Conservation (phyloP, 2,797 vertebrate genomes). For the Vultur gryphus region DNA sequence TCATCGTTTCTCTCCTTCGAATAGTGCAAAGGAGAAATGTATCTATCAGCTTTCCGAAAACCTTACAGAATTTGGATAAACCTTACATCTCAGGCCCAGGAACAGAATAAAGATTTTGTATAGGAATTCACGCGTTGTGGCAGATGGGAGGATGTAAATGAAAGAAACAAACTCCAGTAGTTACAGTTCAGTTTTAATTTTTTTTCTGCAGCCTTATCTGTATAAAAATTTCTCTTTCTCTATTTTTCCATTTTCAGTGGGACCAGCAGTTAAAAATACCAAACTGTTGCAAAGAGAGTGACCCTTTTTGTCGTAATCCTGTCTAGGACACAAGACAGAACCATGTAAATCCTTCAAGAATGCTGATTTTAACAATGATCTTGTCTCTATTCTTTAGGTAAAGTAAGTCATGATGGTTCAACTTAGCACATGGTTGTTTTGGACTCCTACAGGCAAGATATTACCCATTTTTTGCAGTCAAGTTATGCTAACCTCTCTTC, state of each 20-base stretch:
- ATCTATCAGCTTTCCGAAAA: not conserved
- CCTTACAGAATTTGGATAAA: not conserved
- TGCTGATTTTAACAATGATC: not conserved
- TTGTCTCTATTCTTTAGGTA: not conserved
- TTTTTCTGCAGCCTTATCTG: not conserved
- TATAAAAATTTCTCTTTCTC: not conserved
- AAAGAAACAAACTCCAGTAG: not conserved
- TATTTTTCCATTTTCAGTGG: not conserved
- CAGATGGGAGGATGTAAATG: not conserved
- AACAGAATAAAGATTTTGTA: not conserved
- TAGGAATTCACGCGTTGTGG: not conserved
- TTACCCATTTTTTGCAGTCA: not conserved
- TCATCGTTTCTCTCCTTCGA: not conserved
- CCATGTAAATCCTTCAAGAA: not conserved
- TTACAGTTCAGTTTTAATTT: not conserved
- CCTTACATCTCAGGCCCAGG: not conserved
- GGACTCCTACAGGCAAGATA: not conserved
- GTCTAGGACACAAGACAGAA: not conserved
- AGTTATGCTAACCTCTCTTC: not conserved
- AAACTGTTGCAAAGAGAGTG: not conserved
- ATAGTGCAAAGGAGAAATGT: not conserved
- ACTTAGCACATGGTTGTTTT: not conserved
- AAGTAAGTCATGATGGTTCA: not conserved
- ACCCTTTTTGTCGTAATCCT: not conserved
- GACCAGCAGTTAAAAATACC: not conserved